These are phyloP conservation scores for Sebastes fasciatus DNA, from an alignment of 2,113 vertebrate genomes.

Conservation along the genomic window DNA sequence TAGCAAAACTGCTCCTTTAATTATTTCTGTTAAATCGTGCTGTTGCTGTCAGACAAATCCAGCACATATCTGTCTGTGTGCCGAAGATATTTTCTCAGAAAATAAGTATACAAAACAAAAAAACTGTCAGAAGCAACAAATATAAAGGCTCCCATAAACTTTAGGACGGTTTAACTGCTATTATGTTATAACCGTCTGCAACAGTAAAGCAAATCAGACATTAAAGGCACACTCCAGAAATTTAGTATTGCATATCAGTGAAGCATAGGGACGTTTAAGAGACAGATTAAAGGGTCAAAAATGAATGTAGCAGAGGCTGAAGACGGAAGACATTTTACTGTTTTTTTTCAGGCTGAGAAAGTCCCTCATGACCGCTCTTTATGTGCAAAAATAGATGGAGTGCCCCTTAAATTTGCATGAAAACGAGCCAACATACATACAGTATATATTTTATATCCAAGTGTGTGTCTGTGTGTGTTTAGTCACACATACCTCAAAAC, in stretches of 20 bases:
- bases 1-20: neutral
- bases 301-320: neutral
- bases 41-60: slow-evolving; percentile 12
- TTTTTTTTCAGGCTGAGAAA: neutral
- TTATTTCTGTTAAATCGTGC: neutral
- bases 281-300: neutral
- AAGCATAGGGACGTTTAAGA: neutral
- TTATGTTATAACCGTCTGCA: neutral
- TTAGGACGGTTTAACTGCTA: neutral
- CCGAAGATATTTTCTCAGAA: neutral
- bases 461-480: slow-evolving; percentile 45
- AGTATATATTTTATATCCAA: neutral
- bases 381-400: neutral
- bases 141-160: neutral
- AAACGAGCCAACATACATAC: neutral
- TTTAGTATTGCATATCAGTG: neutral
- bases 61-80: neutral
- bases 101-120: neutral
- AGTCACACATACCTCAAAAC: slow-evolving; percentile 60
- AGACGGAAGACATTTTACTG: neutral
- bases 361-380: neutral
- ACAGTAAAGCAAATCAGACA: neutral
- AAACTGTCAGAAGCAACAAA: neutral
- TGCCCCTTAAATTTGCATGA: slow-evolving; percentile 18
- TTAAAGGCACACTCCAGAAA: slow-evolving; percentile 19